Evolutionary conservation across 2,888 invertebrate genomes (phyloP).

Genomic region (Augochlorella aurata): DNA sequence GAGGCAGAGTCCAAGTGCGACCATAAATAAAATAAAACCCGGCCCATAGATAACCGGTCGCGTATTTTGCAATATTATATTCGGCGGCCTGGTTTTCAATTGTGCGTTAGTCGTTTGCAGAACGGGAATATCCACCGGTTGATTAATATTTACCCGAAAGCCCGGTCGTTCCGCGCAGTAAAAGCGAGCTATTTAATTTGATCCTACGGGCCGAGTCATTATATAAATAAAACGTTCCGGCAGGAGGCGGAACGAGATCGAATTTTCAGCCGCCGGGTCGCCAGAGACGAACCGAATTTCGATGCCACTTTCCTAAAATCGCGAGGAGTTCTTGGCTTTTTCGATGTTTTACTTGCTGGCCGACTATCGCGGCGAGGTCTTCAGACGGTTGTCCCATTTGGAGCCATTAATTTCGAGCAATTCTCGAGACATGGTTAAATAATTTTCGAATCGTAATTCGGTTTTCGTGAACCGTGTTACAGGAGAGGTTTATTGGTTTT

Average conservation of each 20-base stretch:
- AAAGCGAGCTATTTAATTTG: conserved; percentile 54
- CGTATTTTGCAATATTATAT: conserved; percentile 43
- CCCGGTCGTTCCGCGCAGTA: conserved; percentile 27
- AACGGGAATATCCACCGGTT: conserved; percentile 44
- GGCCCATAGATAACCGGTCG: conserved; percentile 7
- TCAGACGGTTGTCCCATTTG: too few relatives aligned
- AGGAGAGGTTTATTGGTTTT: too few relatives aligned
- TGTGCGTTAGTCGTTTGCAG: conserved; percentile 40
- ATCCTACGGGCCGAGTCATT: conserved; percentile 39
- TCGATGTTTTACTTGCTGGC: too few relatives aligned
- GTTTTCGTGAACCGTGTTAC: too few relatives aligned
- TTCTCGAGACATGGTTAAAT: too few relatives aligned
- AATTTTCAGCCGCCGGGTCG: conserved; percentile 30
- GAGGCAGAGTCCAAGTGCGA: background rate
- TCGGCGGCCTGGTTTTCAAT: conserved; percentile 33
- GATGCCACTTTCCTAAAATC: background rate
- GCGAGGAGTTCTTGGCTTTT: too few relatives aligned
- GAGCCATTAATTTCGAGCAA: too few relatives aligned
- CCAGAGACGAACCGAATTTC: conserved; percentile 33
- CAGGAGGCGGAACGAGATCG: conserved; percentile 26
- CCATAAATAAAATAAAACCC: conserved; percentile 34
- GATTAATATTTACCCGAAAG: conserved; percentile 55
- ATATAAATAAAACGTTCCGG: conserved; percentile 48
- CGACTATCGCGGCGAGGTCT: too few relatives aligned
- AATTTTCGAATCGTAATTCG: too few relatives aligned